phyloP scores from a whole-genome alignment of 2,888 invertebrate genomes.

The Seira musarum region DNA sequence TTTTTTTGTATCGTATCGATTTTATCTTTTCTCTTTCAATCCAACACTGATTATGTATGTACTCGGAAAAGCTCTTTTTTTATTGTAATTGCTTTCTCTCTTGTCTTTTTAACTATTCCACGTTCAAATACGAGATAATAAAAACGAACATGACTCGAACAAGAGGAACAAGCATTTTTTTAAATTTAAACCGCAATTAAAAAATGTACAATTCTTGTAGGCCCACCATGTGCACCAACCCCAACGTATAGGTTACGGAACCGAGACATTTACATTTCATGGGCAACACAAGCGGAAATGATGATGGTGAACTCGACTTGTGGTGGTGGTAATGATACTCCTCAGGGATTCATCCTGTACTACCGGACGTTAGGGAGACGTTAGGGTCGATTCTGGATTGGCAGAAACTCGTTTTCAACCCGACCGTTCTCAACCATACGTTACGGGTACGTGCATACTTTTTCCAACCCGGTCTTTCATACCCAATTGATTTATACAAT shows the following conservation, averaged over 20 bases:
- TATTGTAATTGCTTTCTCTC: constrained; percentile 3
- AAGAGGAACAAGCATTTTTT: no score
- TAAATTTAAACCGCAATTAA: no score
- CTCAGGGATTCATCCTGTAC: constrained; percentile 68
- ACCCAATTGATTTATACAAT: no score
- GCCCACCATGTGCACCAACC: constrained; percentile 60
- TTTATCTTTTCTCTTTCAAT: no score
- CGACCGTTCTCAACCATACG: constrained; percentile 65
- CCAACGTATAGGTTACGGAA: constrained; percentile 63
- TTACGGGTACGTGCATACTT: constrained; percentile 60
- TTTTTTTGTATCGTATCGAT: no score
- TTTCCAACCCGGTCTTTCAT: constrained; percentile 11
- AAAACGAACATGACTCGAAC: no score
- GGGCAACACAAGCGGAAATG: constrained; percentile 43
- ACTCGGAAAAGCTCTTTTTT: background rate
- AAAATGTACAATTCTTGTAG: constrained; percentile 54
- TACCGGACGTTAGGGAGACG: constrained; percentile 65
- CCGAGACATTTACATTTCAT: constrained; percentile 66
- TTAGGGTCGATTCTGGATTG: constrained; percentile 67
- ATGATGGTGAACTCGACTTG: constrained; percentile 53
- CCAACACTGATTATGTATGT: no score
- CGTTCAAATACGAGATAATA: no score
- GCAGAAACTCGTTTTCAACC: constrained; percentile 66
- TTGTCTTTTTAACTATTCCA: no score
- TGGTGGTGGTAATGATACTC: no score